Percentiles rank a stretch among this genome's conserved stretches.
Evolutionary conservation across 2,888 invertebrate genomes (phyloP).

Genomic region (Tryphoninae sp.): DNA sequence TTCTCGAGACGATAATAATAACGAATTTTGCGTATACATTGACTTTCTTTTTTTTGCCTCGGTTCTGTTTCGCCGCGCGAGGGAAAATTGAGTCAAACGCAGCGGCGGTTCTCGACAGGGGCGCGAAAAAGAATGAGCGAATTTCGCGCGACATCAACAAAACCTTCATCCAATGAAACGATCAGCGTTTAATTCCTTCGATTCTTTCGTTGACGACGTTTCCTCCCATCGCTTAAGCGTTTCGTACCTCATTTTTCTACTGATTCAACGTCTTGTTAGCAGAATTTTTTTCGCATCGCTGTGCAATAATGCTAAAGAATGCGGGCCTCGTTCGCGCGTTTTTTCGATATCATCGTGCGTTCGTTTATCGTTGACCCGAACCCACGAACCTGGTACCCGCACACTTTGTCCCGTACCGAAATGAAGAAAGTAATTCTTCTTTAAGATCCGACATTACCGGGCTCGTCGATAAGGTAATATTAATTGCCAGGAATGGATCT

Average conservation of each 20-base stretch:
- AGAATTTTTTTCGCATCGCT: conserved; percentile 19
- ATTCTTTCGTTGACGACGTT: conserved; percentile 1
- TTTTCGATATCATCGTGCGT: conserved; percentile 26
- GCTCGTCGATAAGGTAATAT: conserved; percentile 25
- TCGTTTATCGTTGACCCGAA: conserved; percentile 38
- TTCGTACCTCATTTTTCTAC: conserved; percentile 17
- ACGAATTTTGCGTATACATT: conserved; percentile 59
- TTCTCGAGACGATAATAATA: conserved; percentile 76
- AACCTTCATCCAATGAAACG: conserved; percentile 24
- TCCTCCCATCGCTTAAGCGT: neutral
- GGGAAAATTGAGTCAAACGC: conserved; percentile 76
- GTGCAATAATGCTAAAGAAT: conserved; percentile 21
- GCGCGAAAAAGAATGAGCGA: conserved; percentile 28
- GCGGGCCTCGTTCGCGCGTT: conserved; percentile 48
- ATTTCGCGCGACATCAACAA: conserved; percentile 8
- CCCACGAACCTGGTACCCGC: conserved; percentile 44
- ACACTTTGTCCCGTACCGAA: neutral
- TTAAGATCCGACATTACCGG: conserved; percentile 24
- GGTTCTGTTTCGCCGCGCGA: conserved; percentile 68
- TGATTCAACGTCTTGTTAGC: neutral
- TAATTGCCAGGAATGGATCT: conserved; percentile 13
- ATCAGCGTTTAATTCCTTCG: neutral
- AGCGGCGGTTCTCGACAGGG: conserved; percentile 32
- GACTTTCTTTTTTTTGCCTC: neutral
- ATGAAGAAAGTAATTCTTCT: conserved; percentile 20